Conservation (phyloP, 2,888 invertebrate genomes). For the Drosophila neotestacea region DNA sequence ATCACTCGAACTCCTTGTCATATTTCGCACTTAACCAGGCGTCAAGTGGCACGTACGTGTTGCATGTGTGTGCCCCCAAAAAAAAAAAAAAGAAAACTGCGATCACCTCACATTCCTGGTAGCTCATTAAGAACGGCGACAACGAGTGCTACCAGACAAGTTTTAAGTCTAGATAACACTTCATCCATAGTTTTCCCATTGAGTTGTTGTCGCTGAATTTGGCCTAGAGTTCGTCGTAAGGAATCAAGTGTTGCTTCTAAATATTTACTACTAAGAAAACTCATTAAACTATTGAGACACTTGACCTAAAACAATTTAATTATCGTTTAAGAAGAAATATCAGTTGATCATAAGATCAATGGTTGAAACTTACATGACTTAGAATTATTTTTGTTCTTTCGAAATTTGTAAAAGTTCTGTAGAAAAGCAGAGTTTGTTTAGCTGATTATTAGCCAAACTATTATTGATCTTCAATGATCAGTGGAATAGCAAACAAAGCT, state of each 20-base stretch:
- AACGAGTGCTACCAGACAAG: conserved; percentile 46
- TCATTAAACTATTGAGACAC: conserved; percentile 21
- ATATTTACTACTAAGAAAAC: conserved; percentile 37
- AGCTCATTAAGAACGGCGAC: conserved; percentile 68
- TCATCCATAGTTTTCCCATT: conserved; percentile 10
- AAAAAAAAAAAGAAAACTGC: conserved; percentile 10
- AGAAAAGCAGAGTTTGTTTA: too few species aligned
- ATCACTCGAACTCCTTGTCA: conserved; percentile 55
- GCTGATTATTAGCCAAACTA: neutral
- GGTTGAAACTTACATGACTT: too few species aligned
- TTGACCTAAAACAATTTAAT: conserved; percentile 7
- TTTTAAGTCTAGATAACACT: neutral
- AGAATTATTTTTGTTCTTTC: too few species aligned
- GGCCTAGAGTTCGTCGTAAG: conserved; percentile 28
- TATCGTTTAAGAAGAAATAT: neutral
- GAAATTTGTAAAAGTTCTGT: too few species aligned
- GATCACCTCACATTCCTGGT: conserved; percentile 48
- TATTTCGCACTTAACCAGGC: conserved; percentile 74
- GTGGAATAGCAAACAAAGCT: too few species aligned
- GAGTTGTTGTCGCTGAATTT: conserved; percentile 30
- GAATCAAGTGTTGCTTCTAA: conserved; percentile 19
- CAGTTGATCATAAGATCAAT: too few species aligned
- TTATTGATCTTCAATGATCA: neutral
- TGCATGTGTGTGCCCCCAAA: neutral
- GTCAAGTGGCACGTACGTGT: conserved; percentile 60